Percentiles rank a stretch among this genome's conserved stretches.
phyloP scores from a whole-genome alignment of 2,797 vertebrate genomes.

The Microctenopoma lineatum region DNA sequence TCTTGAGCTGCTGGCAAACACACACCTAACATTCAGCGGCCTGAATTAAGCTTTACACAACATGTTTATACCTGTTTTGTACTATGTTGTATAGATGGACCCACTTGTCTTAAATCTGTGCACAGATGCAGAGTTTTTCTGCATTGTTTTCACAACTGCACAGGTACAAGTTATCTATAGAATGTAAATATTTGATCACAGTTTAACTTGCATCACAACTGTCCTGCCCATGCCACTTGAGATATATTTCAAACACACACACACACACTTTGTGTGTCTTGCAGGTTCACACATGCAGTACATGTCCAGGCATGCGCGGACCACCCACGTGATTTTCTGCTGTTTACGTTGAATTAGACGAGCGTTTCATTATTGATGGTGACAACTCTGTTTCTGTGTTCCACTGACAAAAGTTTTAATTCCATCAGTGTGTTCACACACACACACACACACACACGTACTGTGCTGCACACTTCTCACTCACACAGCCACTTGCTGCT shows the following conservation, averaged over 20 bases:
- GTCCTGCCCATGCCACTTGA: conserved; percentile 30
- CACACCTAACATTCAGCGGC: neutral
- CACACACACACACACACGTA: conserved; percentile 3
- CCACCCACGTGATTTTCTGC: conserved; percentile 41
- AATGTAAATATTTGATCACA: conserved; percentile 32
- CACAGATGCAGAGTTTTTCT: neutral
- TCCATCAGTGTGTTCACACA: conserved; percentile 25
- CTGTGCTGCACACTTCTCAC: neutral
- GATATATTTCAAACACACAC: neutral
- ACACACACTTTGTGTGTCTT: neutral
- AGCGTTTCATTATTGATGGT: conserved; percentile 69
- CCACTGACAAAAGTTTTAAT: conserved; percentile 54
- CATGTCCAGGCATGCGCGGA: neutral
- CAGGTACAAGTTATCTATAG: neutral
- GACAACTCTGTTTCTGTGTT: conserved; percentile 53
- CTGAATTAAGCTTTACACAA: conserved; percentile 19
- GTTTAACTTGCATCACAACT: conserved; percentile 19
- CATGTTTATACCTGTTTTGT: neutral
- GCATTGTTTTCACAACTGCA: neutral
- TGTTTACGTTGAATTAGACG: conserved; percentile 69
- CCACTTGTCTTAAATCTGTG: conserved; percentile 9
- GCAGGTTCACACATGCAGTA: neutral
- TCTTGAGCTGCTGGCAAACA: conserved; percentile 21
- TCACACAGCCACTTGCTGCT: conserved; percentile 4
- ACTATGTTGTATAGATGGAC: neutral